These are phyloP conservation scores for Mantis religiosa DNA, from an alignment of 2,888 invertebrate species.

Conservation along the genomic window DNA sequence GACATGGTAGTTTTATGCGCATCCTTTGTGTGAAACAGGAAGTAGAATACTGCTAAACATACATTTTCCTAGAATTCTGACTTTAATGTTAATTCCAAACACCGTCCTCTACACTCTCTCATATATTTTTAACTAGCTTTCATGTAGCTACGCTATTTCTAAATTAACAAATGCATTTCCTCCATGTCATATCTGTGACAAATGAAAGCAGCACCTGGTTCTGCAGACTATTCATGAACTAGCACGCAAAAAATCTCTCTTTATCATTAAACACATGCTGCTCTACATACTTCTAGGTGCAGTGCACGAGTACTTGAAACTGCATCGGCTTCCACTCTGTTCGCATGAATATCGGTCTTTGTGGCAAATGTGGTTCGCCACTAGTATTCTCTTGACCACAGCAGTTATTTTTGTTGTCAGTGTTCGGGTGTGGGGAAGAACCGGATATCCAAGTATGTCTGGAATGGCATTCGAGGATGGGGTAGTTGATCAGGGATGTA, in stretches of 20 bases:
- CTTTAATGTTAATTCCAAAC: too few species aligned
- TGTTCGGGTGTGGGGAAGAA: neutral
- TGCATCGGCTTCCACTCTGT: neutral
- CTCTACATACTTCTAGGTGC: neutral
- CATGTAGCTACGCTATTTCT: too few species aligned
- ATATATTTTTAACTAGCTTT: too few species aligned
- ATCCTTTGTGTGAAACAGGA: too few species aligned
- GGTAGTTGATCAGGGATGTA: neutral
- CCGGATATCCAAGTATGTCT: neutral
- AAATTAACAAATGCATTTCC: too few species aligned
- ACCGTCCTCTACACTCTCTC: too few species aligned
- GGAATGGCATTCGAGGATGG: neutral
- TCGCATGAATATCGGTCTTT: neutral
- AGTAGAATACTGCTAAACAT: too few species aligned
- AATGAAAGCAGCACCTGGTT: neutral
- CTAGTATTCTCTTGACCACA: neutral
- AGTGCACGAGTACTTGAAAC: neutral
- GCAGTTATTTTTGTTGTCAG: neutral
- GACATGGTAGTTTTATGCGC: too few species aligned
- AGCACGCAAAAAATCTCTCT: neutral
- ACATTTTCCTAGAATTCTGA: too few species aligned
- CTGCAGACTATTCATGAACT: neutral
- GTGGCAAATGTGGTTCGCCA: neutral
- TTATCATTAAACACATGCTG: neutral
- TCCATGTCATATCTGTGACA: too few species aligned